Evolutionary conservation across 2,888 invertebrate species (phyloP).

Genomic region (Limnephilus lunatus): DNA sequence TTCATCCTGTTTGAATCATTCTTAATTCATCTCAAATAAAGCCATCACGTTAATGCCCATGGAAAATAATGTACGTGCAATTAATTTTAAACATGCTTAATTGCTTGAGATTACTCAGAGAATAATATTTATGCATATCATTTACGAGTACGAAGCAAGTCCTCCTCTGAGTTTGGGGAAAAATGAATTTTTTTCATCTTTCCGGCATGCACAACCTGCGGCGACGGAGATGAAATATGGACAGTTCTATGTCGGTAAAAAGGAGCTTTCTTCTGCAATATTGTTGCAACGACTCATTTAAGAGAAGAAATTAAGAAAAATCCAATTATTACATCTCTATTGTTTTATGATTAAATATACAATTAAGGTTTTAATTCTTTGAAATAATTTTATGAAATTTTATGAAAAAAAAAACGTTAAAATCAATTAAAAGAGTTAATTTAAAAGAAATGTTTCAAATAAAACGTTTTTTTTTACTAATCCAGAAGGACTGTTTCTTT

Average conservation of each 20-base stretch:
- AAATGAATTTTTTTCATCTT: not conserved
- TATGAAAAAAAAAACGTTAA: not conserved
- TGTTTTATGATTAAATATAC: too few species aligned
- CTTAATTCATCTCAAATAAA: not conserved
- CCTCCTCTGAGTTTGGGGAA: not conserved
- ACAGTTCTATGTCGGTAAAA: not conserved
- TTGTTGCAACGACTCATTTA: not conserved
- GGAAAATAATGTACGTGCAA: not conserved
- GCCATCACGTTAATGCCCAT: not conserved
- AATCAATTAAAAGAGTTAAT: not conserved
- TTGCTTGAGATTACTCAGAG: not conserved
- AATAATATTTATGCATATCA: not conserved
- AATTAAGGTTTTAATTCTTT: too few species aligned
- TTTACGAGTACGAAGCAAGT: not conserved
- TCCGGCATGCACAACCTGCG: not conserved
- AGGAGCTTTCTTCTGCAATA: not conserved
- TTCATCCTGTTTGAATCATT: not conserved
- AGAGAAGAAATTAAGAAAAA: not conserved
- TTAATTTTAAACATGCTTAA: not conserved
- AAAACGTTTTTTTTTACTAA: not conserved
- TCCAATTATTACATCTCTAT: not conserved
- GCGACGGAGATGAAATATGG: slow-evolving; percentile 12
- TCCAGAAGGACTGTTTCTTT: not conserved
- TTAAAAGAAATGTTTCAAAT: not conserved
- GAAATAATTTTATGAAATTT: too few species aligned